A percentile compares a stretch with the other conserved stretches of the same genome.
Conservation (phyloP, 2,797 vertebrate genomes). For the Poecilia gillii region DNA sequence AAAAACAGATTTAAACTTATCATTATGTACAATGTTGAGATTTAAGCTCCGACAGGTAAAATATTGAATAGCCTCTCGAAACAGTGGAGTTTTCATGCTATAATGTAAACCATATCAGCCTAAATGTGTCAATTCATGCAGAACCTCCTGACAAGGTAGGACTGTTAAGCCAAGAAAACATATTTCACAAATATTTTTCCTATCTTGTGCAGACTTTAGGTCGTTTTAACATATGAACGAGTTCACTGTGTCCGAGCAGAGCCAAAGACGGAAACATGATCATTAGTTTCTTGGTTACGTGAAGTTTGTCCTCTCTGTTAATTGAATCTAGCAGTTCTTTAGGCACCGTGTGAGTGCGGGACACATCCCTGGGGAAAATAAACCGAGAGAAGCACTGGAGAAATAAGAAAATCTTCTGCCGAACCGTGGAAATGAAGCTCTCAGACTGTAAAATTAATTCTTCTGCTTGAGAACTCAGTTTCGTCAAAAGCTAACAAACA, state of each 20-base stretch:
- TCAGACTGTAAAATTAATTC: slow-evolving; percentile 56
- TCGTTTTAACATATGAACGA: slow-evolving; percentile 1
- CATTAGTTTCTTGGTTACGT: slow-evolving; percentile 20
- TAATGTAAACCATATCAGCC: not conserved
- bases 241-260: not conserved
- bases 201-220: not conserved
- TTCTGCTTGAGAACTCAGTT: slow-evolving; percentile 17
- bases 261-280: slow-evolving; percentile 3
- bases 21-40: no score
- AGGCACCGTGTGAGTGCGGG: not conserved
- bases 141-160: not conserved
- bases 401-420: slow-evolving; percentile 8
- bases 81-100: not conserved
- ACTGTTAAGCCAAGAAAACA: not conserved
- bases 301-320: slow-evolving; percentile 31
- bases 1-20: no score
- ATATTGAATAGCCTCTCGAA: not conserved
- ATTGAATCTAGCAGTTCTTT: slow-evolving; percentile 47
- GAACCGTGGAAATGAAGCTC: slow-evolving; percentile 37
- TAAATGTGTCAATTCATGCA: not conserved
- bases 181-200: not conserved
- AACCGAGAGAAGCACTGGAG: not conserved
- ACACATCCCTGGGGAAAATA: not conserved
- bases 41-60: not conserved
- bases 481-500: slow-evolving; percentile 29